Evolutionary conservation across 2,888 invertebrate species (phyloP).

Genomic region (Orchesella flavescens): DNA sequence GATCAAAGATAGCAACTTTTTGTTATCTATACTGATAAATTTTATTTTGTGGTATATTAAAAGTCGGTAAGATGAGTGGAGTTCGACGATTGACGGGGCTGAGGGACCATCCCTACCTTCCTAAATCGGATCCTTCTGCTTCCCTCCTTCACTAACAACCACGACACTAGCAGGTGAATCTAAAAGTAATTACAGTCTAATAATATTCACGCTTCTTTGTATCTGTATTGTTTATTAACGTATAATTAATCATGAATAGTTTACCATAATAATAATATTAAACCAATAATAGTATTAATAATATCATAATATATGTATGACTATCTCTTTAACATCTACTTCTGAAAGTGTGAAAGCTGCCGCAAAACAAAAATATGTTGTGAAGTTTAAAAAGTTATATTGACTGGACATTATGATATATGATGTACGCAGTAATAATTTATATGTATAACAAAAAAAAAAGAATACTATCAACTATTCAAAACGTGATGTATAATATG

Average conservation of each 20-base stretch:
- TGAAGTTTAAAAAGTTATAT: not conserved
- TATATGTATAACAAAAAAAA: not conserved
- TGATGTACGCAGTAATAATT: not conserved
- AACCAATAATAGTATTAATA: conserved; percentile 34
- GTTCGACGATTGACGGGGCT: conserved; percentile 72
- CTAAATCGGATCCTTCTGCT: conserved; percentile 72
- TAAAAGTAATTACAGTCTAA: conserved; percentile 68
- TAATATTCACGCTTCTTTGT: conserved; percentile 67
- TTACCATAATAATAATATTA: conserved; percentile 39
- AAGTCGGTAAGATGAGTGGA: conserved; percentile 72
- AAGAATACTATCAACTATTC: not conserved
- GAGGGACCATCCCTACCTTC: conserved; percentile 72
- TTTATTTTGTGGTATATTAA: conserved; percentile 69
- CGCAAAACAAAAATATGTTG: not conserved
- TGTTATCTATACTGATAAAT: conserved; percentile 51
- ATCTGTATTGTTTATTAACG: conserved; percentile 55
- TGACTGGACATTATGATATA: conserved; percentile 1
- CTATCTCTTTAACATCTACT: conserved; percentile 55
- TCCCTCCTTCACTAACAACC: conserved; percentile 72
- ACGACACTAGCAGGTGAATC: conserved; percentile 71
- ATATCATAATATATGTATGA: conserved; percentile 41
- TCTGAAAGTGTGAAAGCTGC: conserved; percentile 48
- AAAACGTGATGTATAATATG: not conserved
- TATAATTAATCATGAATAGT: conserved; percentile 52
- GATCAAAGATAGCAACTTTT: too few species aligned